Evolutionary conservation across 64 coral and sea anemone species (phyloP), one percentile per base, ranked within the genome.

Genomic region (Stylophora pistillata): DNA sequence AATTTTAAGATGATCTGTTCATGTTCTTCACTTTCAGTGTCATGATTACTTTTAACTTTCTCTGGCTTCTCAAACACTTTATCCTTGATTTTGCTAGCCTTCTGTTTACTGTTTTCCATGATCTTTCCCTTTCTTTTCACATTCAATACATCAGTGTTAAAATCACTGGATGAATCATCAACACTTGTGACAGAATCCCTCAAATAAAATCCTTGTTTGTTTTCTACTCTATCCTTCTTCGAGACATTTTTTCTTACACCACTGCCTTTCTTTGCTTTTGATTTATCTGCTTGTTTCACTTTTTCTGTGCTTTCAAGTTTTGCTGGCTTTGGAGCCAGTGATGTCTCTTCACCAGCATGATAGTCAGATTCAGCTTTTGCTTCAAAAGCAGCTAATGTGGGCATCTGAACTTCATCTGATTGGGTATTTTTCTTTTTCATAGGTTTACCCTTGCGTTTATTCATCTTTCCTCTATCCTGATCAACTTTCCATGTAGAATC

Each of bases 1-100:
- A 92, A 61, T 78, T 92, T 92, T 55, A 92, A 53, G 25, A 92
- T 78, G 17, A 92, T 92, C 26, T 86, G 90, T 31, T 92, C 68
- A 13, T 86, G 52, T 71, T 86, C 74, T 69, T 62, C 16, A 53
- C 12, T 17, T 54, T 84, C 18, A 54, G 32, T 28, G 2, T 41
- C 61, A 84, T 21, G 69, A 70, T 53, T 23, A 13, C 58, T 84
- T 9, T 30, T 0, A 32, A 21, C 6, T 70, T 54, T 78, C 53
- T 78, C 23, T 53, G 32, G 25, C 61, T 54, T 68, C 21, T 32
- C 17, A 15, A 16, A 5, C 13, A 15, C 61, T 32, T 68, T 84
- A 20, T 34, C 23, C 34, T 84, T 70, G 2, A 23, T 16, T 31
- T 79, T 79, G 25, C 10, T 32, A 65, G 1, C 23, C 69, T 84